Percentiles rank a stretch among this genome's conserved stretches.
Conservation (phyloP, 1,140 invertebrate species). For the Brachionus calyciflorus region DNA sequence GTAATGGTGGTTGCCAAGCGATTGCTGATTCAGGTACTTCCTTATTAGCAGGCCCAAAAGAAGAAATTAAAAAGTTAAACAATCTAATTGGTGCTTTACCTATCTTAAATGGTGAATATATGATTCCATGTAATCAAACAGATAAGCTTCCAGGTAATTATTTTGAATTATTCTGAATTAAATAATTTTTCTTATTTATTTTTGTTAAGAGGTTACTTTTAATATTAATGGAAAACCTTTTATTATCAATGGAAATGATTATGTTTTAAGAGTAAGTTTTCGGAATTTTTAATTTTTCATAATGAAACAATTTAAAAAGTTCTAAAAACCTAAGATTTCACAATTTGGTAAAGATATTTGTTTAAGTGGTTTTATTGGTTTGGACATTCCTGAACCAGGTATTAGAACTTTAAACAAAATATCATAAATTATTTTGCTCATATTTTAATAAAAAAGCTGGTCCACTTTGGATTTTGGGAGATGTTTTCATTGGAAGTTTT, state of each 20-base stretch:
- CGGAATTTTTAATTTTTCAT: no score
- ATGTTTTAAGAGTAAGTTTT: constrained; percentile 72
- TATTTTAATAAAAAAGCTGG: constrained; percentile 49
- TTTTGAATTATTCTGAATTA: not conserved
- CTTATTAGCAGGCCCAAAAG: constrained; percentile 83
- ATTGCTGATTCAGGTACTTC: constrained; percentile 98
- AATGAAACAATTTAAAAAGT: no score
- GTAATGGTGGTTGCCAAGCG: constrained; percentile 60
- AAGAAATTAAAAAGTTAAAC: constrained; percentile 80
- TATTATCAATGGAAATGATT: constrained; percentile 75
- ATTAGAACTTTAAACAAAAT: not conserved
- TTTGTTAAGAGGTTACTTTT: constrained; percentile 44
- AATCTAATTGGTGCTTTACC: constrained; percentile 76
- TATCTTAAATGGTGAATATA: constrained; percentile 67
- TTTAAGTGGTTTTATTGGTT: constrained; percentile 89
- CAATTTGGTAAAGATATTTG: constrained; percentile 68
- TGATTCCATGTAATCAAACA: constrained; percentile 36
- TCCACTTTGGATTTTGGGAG: constrained; percentile 64
- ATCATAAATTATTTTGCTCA: not conserved
- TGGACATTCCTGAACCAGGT: constrained; percentile 80
- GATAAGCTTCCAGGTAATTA: constrained; percentile 52
- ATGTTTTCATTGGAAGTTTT: constrained; percentile 91
- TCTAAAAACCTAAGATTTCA: not conserved
- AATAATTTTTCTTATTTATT: not conserved
- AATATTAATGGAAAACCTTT: constrained; percentile 75